Evolutionary conservation across 2,113 vertebrate genomes (phyloP).

Genomic region (Takifugu flavidus): DNA sequence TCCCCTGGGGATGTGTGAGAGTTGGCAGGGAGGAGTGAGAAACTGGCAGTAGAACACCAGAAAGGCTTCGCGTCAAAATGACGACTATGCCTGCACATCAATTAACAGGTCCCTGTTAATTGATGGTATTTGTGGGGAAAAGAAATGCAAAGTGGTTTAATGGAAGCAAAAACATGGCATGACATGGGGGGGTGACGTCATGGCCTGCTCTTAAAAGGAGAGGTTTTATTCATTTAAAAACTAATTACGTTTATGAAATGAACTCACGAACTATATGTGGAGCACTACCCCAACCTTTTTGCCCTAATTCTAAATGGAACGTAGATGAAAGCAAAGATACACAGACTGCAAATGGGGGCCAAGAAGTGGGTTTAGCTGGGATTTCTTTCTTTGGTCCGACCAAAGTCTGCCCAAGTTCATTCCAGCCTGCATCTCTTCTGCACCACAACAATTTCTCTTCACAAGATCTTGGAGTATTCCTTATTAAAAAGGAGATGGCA

Average conservation of each 20-base stretch:
- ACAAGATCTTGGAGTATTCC: conserved; percentile 1
- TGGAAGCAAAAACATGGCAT: background rate
- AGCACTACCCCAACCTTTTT: no score
- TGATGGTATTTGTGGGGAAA: background rate
- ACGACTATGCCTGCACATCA: conserved; percentile 13
- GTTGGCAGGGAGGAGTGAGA: conserved; percentile 44
- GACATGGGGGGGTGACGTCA: no score
- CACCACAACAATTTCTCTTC: background rate
- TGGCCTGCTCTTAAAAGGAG: no score
- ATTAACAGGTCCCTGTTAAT: conserved; percentile 30
- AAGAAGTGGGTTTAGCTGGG: no score
- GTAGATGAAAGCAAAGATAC: no score
- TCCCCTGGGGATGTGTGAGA: conserved; percentile 38
- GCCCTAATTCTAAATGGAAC: no score
- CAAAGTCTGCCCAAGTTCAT: background rate
- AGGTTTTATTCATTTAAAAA: no score
- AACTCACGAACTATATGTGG: no score
- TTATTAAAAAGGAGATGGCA: conserved; percentile 30
- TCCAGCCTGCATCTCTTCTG: background rate
- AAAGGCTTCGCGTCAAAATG: conserved; percentile 44
- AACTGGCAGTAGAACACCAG: conserved; percentile 21
- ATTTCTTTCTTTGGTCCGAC: no score
- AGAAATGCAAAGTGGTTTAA: conserved; percentile 8
- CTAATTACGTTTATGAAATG: no score
- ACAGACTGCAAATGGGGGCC: no score